These are phyloP conservation scores for Babylonia areolata DNA, from an alignment of 1,140 invertebrate species.

Conservation along the genomic window DNA sequence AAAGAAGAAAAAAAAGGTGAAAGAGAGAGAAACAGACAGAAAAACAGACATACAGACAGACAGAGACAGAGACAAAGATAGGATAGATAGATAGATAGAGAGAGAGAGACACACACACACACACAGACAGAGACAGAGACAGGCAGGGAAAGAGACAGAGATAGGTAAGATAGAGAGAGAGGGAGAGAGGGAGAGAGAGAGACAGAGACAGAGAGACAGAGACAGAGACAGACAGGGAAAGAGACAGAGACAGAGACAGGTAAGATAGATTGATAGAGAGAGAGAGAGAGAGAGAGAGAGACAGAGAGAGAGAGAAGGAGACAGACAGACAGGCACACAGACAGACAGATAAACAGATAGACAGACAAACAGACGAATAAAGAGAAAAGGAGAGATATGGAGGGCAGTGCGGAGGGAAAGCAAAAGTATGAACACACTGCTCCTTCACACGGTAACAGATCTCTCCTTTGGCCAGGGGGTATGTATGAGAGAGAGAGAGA, in stretches of 20 bases:
- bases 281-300: constrained; percentile 23
- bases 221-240: neutral
- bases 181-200: neutral
- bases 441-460: no score
- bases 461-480: no score
- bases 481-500: no score
- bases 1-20: neutral
- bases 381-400: neutral
- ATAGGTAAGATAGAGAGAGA: neutral
- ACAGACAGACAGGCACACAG: neutral
- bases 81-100: neutral
- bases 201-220: neutral
- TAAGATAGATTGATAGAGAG: neutral
- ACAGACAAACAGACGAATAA: neutral
- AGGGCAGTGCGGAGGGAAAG: neutral
- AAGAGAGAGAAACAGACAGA: neutral
- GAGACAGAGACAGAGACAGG: constrained; percentile 10
- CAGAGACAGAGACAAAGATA: neutral
- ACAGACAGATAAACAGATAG: neutral
- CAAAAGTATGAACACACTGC: no score
- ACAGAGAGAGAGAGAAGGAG: constrained; percentile 16
- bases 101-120: no score
- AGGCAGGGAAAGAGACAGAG: neutral
- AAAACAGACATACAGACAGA: neutral
- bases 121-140: no score